Conservation (phyloP, 2,888 invertebrate species). For the Oscheius sp. region DNA sequence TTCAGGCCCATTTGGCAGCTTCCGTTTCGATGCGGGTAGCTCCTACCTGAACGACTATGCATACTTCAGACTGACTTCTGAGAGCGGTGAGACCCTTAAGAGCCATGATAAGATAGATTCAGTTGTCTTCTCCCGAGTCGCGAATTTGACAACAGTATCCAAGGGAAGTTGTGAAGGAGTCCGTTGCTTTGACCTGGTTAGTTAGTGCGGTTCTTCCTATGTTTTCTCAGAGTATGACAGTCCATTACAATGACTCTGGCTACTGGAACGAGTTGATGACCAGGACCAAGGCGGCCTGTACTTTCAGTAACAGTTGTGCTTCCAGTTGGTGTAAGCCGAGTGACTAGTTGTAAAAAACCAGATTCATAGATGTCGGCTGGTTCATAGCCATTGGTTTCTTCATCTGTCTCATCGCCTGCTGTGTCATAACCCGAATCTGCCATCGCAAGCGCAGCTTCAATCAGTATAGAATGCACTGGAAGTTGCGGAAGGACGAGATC, state of each 20-base stretch:
- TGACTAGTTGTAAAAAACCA: too few species aligned
- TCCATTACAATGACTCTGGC: constrained; percentile 1
- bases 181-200: constrained; percentile 21
- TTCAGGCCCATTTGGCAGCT: constrained; percentile 25
- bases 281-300: constrained; percentile 18
- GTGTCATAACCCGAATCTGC: constrained; percentile 9
- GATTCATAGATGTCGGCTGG: constrained; percentile 20
- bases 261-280: constrained; percentile 14
- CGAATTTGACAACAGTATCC: not conserved
- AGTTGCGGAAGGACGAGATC: constrained; percentile 53
- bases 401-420: constrained; percentile 7
- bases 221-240: not conserved
- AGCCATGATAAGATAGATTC: not conserved
- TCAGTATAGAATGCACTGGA: constrained; percentile 67
- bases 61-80: not conserved
- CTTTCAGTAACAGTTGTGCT: constrained; percentile 23
- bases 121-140: not conserved
- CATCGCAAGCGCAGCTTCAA: constrained; percentile 41
- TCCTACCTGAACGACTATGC: constrained; percentile 24
- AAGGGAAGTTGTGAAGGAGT: not conserved
- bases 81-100: constrained; percentile 1
- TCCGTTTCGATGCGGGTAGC: constrained; percentile 31
- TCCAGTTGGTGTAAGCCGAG: constrained; percentile 30
- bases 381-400: constrained; percentile 20
- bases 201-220: not conserved